These are phyloP conservation scores for Eupristina koningsbergeri DNA, from an alignment of 1,140 invertebrate genomes.

Conservation along the genomic window DNA sequence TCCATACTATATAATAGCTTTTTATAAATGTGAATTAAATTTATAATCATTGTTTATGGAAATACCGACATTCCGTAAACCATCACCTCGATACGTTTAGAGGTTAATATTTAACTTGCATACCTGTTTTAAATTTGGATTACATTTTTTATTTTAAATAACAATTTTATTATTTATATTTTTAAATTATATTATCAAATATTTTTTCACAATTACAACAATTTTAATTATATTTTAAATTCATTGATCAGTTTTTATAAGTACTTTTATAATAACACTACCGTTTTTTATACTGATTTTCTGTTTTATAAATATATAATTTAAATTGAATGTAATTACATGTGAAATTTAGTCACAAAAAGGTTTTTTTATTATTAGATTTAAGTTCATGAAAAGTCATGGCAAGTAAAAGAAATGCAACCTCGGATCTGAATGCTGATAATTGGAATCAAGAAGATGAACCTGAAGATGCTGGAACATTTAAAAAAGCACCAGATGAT, in stretches of 20 bases:
- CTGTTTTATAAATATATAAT: not conserved
- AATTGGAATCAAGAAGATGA: slow-evolving; percentile 93
- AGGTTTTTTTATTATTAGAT: not conserved
- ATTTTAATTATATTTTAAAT: not conserved
- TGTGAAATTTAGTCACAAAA: not conserved
- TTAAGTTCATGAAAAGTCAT: slow-evolving; percentile 69
- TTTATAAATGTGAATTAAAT: not conserved
- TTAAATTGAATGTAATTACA: not conserved
- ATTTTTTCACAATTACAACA: no score
- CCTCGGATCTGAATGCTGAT: slow-evolving; percentile 87
- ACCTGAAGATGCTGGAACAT: slow-evolving; percentile 83
- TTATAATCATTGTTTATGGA: not conserved
- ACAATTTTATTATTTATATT: no score
- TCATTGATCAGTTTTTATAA: not conserved
- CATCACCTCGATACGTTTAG: not conserved
- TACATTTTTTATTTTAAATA: no score
- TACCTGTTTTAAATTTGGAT: not conserved
- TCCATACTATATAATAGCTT: not conserved
- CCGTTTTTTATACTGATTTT: no score
- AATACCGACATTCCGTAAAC: not conserved
- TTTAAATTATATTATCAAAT: no score
- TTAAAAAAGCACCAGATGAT: slow-evolving; percentile 80
- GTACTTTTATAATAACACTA: not conserved
- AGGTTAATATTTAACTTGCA: slow-evolving; percentile 12
- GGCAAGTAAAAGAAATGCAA: slow-evolving; percentile 84